These are phyloP conservation scores for Pithys albifrons DNA, from an alignment of 2,113 vertebrate genomes.

Conservation along the genomic window DNA sequence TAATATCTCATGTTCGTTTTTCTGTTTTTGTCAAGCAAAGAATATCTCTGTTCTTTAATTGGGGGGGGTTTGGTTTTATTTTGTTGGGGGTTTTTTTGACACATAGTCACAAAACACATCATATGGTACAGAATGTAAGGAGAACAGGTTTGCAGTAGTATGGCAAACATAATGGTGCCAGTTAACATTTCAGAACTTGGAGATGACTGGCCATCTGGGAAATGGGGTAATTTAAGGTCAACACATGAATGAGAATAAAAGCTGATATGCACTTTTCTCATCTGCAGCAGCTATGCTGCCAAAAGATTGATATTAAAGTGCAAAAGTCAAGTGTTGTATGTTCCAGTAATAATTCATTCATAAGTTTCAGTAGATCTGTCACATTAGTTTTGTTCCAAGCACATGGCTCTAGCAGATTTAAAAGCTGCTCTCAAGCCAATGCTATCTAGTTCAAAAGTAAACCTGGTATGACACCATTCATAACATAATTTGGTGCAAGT, in stretches of 20 bases:
- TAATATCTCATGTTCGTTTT: background rate
- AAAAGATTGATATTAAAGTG: conserved; percentile 48
- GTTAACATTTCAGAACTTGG: conserved; percentile 41
- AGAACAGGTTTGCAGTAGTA: background rate
- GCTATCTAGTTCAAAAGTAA: background rate
- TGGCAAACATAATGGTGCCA: conserved; percentile 4
- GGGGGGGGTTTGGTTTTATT: background rate
- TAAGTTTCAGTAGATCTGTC: conserved; percentile 42
- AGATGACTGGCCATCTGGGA: conserved; percentile 37
- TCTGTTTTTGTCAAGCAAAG: background rate
- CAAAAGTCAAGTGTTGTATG: conserved; percentile 36
- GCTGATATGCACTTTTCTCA: background rate
- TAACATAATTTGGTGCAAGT: background rate
- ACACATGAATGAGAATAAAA: conserved; percentile 16
- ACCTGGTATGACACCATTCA: background rate
- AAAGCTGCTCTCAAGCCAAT: conserved; percentile 22
- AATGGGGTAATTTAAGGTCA: conserved; percentile 36
- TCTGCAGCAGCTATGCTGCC: conserved; percentile 27
- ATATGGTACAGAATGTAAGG: background rate
- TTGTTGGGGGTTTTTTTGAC: background rate
- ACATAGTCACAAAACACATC: background rate
- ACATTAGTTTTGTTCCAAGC: conserved; percentile 48
- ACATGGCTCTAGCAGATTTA: background rate
- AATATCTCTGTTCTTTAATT: background rate
- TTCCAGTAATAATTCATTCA: conserved; percentile 53